Percentiles rank a stretch among this genome's conserved stretches.
These are phyloP conservation scores for Diacarnus erythraeanus DNA, from an alignment of 37 sponge, comb jelly and placozoan genomes.

Conservation along the genomic window DNA sequence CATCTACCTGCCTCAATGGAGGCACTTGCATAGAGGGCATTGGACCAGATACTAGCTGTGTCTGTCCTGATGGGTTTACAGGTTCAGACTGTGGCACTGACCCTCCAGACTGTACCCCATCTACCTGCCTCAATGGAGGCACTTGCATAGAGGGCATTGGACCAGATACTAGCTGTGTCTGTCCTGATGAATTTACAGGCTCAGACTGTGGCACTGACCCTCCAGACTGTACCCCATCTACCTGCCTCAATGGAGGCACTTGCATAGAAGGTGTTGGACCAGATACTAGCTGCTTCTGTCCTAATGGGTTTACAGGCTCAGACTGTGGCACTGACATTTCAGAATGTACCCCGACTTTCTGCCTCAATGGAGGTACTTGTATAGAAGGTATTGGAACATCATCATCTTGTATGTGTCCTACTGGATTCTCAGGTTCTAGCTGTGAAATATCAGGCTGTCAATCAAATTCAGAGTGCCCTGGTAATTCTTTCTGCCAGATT, in stretches of 20 bases:
- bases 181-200: slow-evolving; percentile 23
- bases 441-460: slow-evolving; percentile 30
- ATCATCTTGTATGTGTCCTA: slow-evolving; percentile 21
- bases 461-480: slow-evolving; percentile 30
- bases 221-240: not conserved
- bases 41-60: slow-evolving; percentile 11
- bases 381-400: slow-evolving; percentile 20
- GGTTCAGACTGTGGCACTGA: slow-evolving; percentile 15
- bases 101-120: not conserved
- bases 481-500: slow-evolving; percentile 29
- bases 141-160: slow-evolving; percentile 39
- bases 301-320: slow-evolving; percentile 27
- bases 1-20: slow-evolving; percentile 15
- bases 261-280: slow-evolving; percentile 41
- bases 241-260: slow-evolving; percentile 35
- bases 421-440: slow-evolving; percentile 36
- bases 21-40: slow-evolving; percentile 41
- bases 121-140: slow-evolving; percentile 46
- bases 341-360: slow-evolving; percentile 27
- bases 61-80: slow-evolving; percentile 23
- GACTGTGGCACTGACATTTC: slow-evolving; percentile 1
- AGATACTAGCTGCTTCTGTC: slow-evolving; percentile 26
- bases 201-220: not conserved
- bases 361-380: slow-evolving; percentile 68
- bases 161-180: slow-evolving; percentile 10